Evolutionary conservation across 2,113 vertebrate genomes (phyloP), one percentile per base, ranked within the genome.

Genomic region (Danionella cerebrum): DNA sequence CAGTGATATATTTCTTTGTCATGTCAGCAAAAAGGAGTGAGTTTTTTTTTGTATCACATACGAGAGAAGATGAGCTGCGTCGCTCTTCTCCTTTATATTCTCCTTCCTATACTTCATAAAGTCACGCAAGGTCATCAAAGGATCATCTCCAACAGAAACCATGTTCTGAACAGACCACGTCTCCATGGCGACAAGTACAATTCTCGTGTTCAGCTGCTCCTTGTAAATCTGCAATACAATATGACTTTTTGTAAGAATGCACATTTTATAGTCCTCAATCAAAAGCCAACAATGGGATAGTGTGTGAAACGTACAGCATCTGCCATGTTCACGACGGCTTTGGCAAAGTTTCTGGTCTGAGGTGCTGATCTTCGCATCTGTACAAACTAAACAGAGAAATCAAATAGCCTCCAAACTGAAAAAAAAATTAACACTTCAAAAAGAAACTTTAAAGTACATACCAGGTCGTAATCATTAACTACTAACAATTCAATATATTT

Each of bases 401-500:
- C 12, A 7, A 50, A 19, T 4, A 2, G 19, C 48, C 33, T 6
- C 3, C 25, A 38, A 9, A 41, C 27, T 25, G 1, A 31, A 13
- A 22, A 1, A 11, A 1, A 62, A 9, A 19, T 2, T 2, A 33
- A 33, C 13, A 51, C 10, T 24, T n/a, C 5, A 31, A 3, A 51
- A 47, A 59, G 13, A n/a, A 27, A 33, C 5, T 63, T 9, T 11
- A 3, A 1, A 6, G 7, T 54, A 48, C 87, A 78, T 72, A 95
- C 95, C 92, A 96, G 85, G 47, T 92, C 89, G 4, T 95, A 90
- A 83, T 98, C 96, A 0, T 98, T 98, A 45, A 98, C 89, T 13
- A 98, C 90, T n/a, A 96, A 91, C 83, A 98, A 85, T 83, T 98
- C 95, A 12, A 98, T 92, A 65, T 96, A 98, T 84, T 98, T 98